Evolutionary conservation across 2,797 vertebrate genomes (phyloP).

Genomic region (Myotis myotis): DNA sequence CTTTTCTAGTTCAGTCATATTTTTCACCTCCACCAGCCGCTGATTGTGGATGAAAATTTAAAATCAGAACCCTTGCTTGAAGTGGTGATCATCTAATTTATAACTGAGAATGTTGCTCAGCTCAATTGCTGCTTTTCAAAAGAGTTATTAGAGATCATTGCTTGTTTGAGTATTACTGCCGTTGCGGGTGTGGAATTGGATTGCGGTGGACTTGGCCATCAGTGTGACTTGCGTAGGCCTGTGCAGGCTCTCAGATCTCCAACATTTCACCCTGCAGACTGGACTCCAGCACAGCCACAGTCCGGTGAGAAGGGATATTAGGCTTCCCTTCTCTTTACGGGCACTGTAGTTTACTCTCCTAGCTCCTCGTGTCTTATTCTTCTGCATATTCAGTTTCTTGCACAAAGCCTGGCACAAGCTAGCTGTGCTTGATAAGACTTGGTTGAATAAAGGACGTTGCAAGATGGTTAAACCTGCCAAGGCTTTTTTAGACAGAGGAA

Average conservation of each 20-base stretch:
- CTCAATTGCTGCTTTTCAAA: conserved; percentile 24
- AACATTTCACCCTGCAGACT: not conserved
- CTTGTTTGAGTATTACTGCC: not conserved
- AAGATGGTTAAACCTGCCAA: not conserved
- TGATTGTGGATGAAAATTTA: not conserved
- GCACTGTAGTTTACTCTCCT: not conserved
- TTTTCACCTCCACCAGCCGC: conserved; percentile 37
- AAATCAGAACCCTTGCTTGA: not conserved
- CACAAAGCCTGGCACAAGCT: not conserved
- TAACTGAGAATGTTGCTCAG: not conserved
- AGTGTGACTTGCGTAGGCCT: not conserved
- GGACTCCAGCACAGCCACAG: not conserved
- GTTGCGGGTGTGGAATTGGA: not conserved
- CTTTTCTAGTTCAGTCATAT: not conserved
- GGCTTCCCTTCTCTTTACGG: no score
- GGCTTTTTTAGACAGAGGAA: not conserved
- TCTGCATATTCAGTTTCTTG: no score
- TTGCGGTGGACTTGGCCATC: not conserved
- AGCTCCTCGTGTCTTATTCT: not conserved
- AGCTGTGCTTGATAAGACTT: not conserved
- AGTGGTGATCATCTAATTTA: conserved; percentile 35
- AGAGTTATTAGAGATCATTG: not conserved
- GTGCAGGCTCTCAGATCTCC: not conserved
- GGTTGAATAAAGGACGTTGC: not conserved
- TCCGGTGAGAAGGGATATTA: not conserved